Conservation (phyloP, 2,888 invertebrate species). For the Brenthis hecate region DNA sequence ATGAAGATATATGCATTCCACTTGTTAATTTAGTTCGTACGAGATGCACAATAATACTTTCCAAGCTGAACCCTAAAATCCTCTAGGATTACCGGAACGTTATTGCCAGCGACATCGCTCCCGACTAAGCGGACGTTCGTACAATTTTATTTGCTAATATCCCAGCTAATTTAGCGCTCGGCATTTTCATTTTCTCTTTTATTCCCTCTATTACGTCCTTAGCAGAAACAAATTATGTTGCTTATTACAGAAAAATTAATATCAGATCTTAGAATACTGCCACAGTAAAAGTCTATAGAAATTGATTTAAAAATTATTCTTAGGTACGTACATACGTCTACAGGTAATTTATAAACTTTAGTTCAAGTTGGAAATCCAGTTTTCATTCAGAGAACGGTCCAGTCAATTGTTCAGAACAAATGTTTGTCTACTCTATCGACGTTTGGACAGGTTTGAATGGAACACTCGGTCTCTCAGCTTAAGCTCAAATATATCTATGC, state of each 20-base stretch:
- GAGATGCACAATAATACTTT: conserved; percentile 56
- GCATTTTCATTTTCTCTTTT: conserved; percentile 30
- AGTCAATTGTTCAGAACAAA: conserved; percentile 41
- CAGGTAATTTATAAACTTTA: conserved; percentile 26
- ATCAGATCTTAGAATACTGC: too few species aligned
- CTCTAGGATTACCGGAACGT: conserved; percentile 62
- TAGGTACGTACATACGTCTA: conserved; percentile 2
- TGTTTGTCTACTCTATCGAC: conserved; percentile 44
- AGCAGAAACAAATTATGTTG: not conserved
- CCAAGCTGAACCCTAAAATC: conserved; percentile 48
- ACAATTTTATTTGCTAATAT: conserved; percentile 62
- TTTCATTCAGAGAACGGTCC: conserved; percentile 39
- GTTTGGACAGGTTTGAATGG: conserved; percentile 43
- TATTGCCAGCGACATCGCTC: conserved; percentile 57
- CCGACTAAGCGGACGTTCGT: conserved; percentile 41
- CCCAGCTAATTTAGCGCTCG: conserved; percentile 46
- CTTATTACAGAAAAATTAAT: not conserved
- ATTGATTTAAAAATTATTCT: not conserved
- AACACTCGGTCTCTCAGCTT: conserved; percentile 40
- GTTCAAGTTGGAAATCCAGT: conserved; percentile 39
- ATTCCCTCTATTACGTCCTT: conserved; percentile 22
- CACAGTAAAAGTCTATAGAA: too few species aligned
- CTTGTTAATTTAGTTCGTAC: conserved; percentile 61
- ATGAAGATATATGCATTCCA: conserved; percentile 60
- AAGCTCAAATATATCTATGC: conserved; percentile 39